These are phyloP conservation scores for Laothoe populi DNA, from an alignment of 2,888 invertebrate species.

Conservation along the genomic window DNA sequence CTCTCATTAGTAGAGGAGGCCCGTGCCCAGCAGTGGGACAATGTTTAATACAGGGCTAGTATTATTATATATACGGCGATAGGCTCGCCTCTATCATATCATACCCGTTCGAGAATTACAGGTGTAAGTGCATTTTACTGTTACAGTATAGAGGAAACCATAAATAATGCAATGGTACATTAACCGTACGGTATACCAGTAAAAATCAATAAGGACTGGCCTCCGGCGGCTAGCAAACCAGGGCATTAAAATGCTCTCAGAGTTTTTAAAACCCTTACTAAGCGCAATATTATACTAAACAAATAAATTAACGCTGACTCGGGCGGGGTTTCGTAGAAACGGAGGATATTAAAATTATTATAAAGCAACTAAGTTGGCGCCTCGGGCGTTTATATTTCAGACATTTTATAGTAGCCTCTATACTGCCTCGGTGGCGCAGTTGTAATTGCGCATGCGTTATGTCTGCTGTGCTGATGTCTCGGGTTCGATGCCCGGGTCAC, in stretches of 20 bases:
- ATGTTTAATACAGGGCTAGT: no score
- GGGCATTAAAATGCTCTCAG: neutral
- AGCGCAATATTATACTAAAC: conserved; percentile 29
- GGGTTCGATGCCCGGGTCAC: no score
- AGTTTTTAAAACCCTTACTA: conserved; percentile 27
- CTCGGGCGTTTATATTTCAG: neutral
- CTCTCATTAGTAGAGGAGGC: no score
- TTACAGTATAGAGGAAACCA: neutral
- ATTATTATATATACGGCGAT: no score
- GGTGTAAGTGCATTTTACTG: neutral
- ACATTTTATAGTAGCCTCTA: no score
- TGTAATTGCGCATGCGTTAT: no score
- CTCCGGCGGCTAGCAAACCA: neutral
- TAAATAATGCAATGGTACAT: neutral
- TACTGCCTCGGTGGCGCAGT: no score
- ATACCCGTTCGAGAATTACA: no score
- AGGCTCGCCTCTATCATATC: no score
- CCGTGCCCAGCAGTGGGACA: no score
- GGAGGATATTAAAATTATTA: conserved; percentile 12
- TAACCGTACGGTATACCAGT: neutral
- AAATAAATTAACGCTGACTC: conserved; percentile 29
- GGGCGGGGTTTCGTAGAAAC: conserved; percentile 7
- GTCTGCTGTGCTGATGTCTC: no score
- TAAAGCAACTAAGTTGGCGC: neutral
- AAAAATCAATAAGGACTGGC: conserved; percentile 4